Base-by-base conservation (phyloP, 2,888 invertebrate genomes). In the Masnerella sp. region DNA sequence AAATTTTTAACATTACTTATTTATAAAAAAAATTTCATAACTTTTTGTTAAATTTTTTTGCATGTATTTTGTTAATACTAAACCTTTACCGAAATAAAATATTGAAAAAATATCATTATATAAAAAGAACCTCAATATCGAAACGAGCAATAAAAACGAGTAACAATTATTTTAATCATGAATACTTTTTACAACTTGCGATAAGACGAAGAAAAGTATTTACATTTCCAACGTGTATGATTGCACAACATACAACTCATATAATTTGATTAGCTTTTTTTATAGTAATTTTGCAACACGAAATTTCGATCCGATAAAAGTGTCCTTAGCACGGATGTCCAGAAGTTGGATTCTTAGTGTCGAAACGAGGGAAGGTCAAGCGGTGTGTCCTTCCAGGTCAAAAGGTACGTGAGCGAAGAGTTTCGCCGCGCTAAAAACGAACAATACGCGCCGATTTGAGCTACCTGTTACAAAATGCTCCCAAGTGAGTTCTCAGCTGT, bases 401-500 rank as follows among this genome's bases (percentile, higher is more conserved):
- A 20, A 56, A n/a, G n/a, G 12, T 18, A 22, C 22, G 25, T 42
- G 51, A 64, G 52, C 43, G 59, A 59, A 52, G 52, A 71, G 52
- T 70, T 64, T 58, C 52, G 38, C 59, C 14, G 40, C 32, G 42
- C 43, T 51, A 36, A 42, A 51, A 64, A 51, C 49, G 61, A 72
- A 72, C 72, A 72, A 72, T 72, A 14, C 61, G 17, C 40, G 51
- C 9, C 25, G 36, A 54, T 65, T 51, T 20, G 71, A 52, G 61
- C 59, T 72, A 54, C 65, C 65, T 54, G 67, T 72, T 72, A 67
- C 61, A 61, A 72, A 72, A 72, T 36, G 32, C 52, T 65, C 18
- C 14, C 49, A 36, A 67, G 49, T 72, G n/a, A n/a, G 59, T 65
- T 52, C 72, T 52, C 59, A 51, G 22, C 22, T 18, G 14, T 11